A percentile compares a stretch with the other conserved stretches of the same genome.
phyloP scores from a whole-genome alignment of 2,888 invertebrate species.

The Macrophya alboannulata region DNA sequence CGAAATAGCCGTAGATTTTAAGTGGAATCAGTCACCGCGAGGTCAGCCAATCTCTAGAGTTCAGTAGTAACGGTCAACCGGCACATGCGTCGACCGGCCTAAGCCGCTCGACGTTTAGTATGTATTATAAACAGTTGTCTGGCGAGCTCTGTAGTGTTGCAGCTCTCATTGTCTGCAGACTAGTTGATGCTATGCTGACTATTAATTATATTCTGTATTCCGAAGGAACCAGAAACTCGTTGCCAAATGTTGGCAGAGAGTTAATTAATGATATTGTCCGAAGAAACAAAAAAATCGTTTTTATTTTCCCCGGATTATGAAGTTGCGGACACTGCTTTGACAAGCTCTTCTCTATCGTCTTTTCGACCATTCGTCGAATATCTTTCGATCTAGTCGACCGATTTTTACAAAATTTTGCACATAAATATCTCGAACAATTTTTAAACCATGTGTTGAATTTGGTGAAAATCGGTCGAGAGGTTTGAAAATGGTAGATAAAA shows the following conservation, averaged over 20 bases:
- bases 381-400: background rate
- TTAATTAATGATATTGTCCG: background rate
- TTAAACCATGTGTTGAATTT: background rate
- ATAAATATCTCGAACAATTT: background rate
- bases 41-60: conserved; percentile 31
- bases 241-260: background rate
- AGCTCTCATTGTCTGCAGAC: conserved; percentile 16
- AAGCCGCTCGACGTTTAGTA: background rate
- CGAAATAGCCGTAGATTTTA: background rate
- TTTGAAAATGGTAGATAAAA: background rate
- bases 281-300: background rate
- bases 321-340: background rate
- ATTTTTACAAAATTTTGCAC: background rate
- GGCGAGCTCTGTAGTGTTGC: conserved; percentile 25
- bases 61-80: conserved; percentile 48
- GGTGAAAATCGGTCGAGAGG: background rate
- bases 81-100: background rate
- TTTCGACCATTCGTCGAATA: background rate
- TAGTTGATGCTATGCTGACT: background rate
- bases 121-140: conserved; percentile 14
- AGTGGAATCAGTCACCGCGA: conserved; percentile 16
- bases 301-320: background rate
- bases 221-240: background rate
- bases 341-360: background rate
- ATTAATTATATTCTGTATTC: conserved; percentile 1